These are phyloP conservation scores for Rhea americana DNA, from an alignment of 2,113 vertebrate species.

Conservation along the genomic window DNA sequence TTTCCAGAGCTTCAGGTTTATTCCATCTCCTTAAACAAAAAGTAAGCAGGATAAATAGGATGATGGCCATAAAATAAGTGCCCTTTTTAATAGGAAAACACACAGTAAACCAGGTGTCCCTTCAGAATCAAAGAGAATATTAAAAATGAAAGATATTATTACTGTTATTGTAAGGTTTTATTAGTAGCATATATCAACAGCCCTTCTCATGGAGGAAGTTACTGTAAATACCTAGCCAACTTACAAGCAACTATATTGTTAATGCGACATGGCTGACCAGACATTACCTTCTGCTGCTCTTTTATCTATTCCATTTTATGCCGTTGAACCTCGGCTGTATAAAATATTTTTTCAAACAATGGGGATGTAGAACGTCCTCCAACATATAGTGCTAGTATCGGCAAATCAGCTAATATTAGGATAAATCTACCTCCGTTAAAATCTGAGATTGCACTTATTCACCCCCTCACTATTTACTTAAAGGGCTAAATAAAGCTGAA, in stretches of 20 bases:
- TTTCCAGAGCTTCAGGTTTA: conserved; percentile 1
- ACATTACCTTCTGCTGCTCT: background rate
- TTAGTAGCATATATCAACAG: conserved; percentile 13
- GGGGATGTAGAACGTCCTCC: background rate
- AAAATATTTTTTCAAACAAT: background rate
- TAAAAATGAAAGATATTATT: conserved; percentile 46
- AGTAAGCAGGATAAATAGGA: background rate
- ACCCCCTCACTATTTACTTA: background rate
- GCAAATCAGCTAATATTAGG: background rate
- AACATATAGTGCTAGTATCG: background rate
- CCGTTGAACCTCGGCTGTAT: background rate
- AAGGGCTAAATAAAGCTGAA: background rate
- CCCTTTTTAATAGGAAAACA: conserved; percentile 15
- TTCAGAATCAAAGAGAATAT: background rate
- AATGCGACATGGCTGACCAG: background rate
- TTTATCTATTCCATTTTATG: background rate
- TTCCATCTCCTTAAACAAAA: background rate
- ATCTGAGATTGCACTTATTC: background rate
- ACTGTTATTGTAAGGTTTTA: conserved; percentile 16
- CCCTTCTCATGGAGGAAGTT: background rate
- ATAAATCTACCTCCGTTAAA: background rate
- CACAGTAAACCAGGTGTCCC: background rate
- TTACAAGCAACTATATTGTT: background rate
- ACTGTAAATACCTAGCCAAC: background rate
- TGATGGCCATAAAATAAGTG: conserved; percentile 4